These are phyloP conservation scores for Electrona antarctica DNA, from an alignment of 2,113 vertebrate genomes.

Conservation along the genomic window DNA sequence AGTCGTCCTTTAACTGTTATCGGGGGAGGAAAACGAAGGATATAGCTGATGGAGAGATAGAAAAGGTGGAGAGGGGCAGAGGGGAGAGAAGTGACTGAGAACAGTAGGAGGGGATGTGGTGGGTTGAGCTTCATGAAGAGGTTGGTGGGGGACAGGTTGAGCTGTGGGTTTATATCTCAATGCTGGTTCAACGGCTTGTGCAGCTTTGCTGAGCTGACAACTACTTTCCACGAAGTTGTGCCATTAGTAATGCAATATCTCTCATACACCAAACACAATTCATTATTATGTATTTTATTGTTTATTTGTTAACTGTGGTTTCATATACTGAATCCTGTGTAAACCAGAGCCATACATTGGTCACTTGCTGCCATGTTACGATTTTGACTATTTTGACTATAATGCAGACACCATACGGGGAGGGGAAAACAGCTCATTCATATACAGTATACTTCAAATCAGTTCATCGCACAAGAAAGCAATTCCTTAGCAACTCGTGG, in stretches of 20 bases:
- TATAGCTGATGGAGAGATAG: no score
- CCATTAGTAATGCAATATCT: conserved; percentile 22
- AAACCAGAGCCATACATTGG: conserved; percentile 13
- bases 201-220: conserved; percentile 22
- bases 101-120: not conserved
- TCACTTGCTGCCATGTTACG: conserved; percentile 3
- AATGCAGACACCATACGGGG: not conserved
- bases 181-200: conserved; percentile 16
- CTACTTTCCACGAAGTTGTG: conserved; percentile 28
- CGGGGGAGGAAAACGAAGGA: not conserved
- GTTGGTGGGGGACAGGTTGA: no score
- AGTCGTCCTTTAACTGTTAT: no score
- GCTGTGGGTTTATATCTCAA: not conserved
- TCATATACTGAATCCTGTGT: conserved; percentile 7
- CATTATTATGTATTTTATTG: conserved; percentile 20
- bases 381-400: no score
- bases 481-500: not conserved
- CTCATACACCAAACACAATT: conserved; percentile 10
- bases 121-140: no score
- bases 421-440: no score
- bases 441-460: no score
- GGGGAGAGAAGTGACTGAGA: not conserved
- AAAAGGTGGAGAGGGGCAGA: not conserved
- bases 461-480: not conserved
- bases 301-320: conserved; percentile 22